These are phyloP conservation scores for Solenopsis invicta DNA, from an alignment of 1,140 invertebrate species.

Conservation along the genomic window DNA sequence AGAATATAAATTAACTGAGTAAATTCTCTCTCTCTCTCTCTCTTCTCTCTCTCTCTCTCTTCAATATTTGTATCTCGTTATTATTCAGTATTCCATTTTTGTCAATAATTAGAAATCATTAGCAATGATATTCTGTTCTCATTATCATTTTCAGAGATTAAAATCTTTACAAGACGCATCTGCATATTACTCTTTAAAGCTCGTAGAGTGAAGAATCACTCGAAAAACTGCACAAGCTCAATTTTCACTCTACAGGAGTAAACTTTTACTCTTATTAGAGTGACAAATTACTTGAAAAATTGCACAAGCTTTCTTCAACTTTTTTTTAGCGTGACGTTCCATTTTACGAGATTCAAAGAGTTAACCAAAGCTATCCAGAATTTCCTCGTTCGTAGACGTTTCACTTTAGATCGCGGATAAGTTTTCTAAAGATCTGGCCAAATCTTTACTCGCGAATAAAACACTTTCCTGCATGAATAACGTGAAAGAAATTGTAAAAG, in stretches of 20 bases:
- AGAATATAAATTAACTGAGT: not conserved
- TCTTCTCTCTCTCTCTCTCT: too few relatives aligned
- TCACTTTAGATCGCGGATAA: not conserved
- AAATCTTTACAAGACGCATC: not conserved
- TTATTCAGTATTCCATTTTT: constrained; percentile 2
- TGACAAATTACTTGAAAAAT: too few relatives aligned
- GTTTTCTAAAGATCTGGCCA: not conserved
- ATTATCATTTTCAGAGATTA: not conserved
- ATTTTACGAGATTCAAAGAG: not conserved
- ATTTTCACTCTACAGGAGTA: too few relatives aligned
- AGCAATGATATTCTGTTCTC: not conserved
- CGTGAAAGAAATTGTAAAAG: not conserved
- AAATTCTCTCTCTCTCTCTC: too few relatives aligned
- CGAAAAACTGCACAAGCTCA: too few relatives aligned
- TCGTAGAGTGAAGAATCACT: too few relatives aligned
- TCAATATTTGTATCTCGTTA: not conserved
- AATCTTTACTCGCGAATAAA: not conserved
- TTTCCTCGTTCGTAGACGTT: not conserved
- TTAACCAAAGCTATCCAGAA: not conserved
- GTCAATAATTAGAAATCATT: not conserved
- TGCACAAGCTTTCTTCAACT: too few relatives aligned
- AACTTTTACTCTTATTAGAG: too few relatives aligned
- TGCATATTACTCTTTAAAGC: not conserved
- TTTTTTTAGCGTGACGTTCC: too few relatives aligned
- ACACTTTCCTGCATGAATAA: not conserved